Conservation (phyloP, 1,140 invertebrate species). For the Caenorhabditis elegans region DNA sequence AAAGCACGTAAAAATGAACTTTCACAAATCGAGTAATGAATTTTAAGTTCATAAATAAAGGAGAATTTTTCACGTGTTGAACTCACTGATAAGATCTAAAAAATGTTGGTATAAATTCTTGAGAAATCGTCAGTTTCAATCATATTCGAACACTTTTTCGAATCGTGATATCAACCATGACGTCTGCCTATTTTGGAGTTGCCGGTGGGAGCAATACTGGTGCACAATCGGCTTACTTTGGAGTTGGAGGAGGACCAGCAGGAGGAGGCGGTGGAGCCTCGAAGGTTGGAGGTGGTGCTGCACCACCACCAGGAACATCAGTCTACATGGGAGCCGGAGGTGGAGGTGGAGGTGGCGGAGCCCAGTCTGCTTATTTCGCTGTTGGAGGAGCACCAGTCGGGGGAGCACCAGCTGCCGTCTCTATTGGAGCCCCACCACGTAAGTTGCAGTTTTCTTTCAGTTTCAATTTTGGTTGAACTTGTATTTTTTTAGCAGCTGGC, state of each 20-base stretch:
- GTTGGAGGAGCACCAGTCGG: background rate
- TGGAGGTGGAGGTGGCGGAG: background rate
- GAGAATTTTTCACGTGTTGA: background rate
- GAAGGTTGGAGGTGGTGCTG: background rate
- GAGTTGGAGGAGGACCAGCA: background rate
- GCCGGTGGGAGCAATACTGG: no score
- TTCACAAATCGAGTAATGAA: no score
- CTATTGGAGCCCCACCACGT: background rate
- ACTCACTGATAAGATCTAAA: background rate
- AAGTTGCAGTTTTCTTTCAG: no score
- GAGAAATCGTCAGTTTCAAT: background rate
- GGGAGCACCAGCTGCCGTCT: background rate
- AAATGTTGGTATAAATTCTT: background rate
- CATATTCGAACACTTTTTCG: background rate
- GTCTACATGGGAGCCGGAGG: background rate
- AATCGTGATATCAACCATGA: background rate
- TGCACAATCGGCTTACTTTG: constrained; percentile 1
- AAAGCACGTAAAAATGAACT: no score
- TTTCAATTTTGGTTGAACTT: background rate
- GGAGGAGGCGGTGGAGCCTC: background rate
- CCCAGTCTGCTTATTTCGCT: background rate
- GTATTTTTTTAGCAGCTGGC: background rate
- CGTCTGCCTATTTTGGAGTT: constrained; percentile 9
- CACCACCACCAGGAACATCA: background rate
- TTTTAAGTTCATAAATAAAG: background rate